Base-by-base conservation (phyloP, 2,888 invertebrate species). In the Gymnosoma rotundatum region DNA sequence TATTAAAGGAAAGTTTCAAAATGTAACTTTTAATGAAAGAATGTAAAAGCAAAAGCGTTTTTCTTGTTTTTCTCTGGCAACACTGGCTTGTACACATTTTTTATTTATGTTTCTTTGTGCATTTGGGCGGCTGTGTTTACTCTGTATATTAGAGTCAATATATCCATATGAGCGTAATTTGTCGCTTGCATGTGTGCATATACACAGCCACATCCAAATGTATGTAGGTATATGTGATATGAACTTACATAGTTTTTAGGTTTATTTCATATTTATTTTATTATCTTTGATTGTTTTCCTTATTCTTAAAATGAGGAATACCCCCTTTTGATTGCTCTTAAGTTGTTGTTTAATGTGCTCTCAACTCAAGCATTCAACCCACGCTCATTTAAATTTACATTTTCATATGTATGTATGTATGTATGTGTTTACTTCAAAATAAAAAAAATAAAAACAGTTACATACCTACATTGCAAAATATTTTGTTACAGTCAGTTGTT, bases 291-390 rank as follows among this genome's bases (percentile, higher is more conserved):
- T 67, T 60, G 20, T 25, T 48, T 38, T 42, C 14, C 20, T 67
- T 75, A 20, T 67, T 25, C 36, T 63, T 76, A 3, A 50, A 66
- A 21, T 83, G 81, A 85, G 86, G 85, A 83, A 86, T 85, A 79
- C 85, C 86, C 85, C 64, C 58, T 45, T 36, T 72, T 74, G 54
- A 25, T 42, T 38, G 18, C 45, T 54, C 54, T 64, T 64, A 16
- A 45, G 2, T 3, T 14, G 48, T 1, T 20, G 16, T 60, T 60
- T 3, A 48, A 61, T 36, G 21, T 72, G n/a, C 50, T 61, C 72
- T 72, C n/a, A 20, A 50, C 48, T 10, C 60, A 58, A 48, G n/a
- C 45, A 12, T 18, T 36, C 48, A 63, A 63, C 74, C 74, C 63
- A 74, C 74, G 25, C 63, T 75, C 20, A 38, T 48, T 56, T n/a